Conservation (phyloP, 1,140 invertebrate genomes). For the Pogonus chalceus region DNA sequence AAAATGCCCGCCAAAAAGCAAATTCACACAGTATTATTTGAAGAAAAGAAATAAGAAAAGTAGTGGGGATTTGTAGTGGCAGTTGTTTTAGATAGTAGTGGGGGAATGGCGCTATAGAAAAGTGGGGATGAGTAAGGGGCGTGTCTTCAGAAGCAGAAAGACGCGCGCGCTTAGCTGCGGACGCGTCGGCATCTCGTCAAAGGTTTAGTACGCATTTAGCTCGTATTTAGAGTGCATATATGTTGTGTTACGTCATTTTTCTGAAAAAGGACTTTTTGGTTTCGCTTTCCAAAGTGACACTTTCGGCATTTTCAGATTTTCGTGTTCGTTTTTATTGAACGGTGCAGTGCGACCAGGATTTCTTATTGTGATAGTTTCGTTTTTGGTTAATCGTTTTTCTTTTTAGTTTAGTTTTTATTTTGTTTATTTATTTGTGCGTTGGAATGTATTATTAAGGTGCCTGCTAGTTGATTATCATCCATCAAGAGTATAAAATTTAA, state of each 20-base stretch:
- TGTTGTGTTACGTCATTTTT: conserved; percentile 37
- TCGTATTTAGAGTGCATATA: conserved; percentile 34
- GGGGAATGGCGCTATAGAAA: not conserved
- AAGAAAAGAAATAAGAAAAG: not conserved
- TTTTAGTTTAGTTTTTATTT: conserved; percentile 13
- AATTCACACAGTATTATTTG: not conserved
- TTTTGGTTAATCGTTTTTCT: conserved; percentile 10
- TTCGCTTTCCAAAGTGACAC: conserved; percentile 33
- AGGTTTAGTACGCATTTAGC: conserved; percentile 35
- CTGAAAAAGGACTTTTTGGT: conserved; percentile 33
- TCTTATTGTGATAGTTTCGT: conserved; percentile 9
- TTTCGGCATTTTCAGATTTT: conserved; percentile 27
- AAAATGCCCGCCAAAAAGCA: conserved; percentile 4
- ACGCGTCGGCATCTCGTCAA: conserved; percentile 23
- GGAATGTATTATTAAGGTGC: no score
- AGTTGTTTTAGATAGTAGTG: not conserved
- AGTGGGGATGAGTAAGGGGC: conserved; percentile 21
- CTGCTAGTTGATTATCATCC: no score
- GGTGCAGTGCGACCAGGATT: conserved; percentile 9
- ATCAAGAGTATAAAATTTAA: no score
- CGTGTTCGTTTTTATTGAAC: conserved; percentile 14
- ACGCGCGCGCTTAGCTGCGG: conserved; percentile 15
- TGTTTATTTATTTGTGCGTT: conserved; percentile 15
- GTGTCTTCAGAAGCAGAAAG: conserved; percentile 19
- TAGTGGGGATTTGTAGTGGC: no score